Percentiles rank a stretch among this genome's conserved stretches.
Evolutionary conservation across 2,797 vertebrate species (phyloP).

Genomic region (Cacajao melanocephalus): DNA sequence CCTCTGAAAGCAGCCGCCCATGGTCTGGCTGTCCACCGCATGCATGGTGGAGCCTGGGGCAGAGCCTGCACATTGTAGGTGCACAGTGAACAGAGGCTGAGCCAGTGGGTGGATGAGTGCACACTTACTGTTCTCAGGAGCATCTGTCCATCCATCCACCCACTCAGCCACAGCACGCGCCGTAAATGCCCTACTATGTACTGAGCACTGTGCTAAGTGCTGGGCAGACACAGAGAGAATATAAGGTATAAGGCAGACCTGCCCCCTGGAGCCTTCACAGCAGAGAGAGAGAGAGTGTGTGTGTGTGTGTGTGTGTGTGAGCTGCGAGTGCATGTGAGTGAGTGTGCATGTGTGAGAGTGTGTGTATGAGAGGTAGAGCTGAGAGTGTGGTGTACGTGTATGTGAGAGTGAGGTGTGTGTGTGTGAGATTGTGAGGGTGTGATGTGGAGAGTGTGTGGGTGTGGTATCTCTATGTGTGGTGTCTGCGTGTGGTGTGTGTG

Average conservation of each 20-base stretch:
- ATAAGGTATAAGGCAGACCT: not conserved
- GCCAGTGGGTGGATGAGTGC: rapidly evolving
- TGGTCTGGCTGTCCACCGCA: not conserved
- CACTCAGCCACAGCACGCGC: not conserved
- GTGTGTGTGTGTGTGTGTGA: not conserved
- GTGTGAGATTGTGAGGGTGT: not conserved
- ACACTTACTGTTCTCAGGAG: rapidly evolving
- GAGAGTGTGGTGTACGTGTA: not conserved
- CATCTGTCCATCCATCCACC: not conserved
- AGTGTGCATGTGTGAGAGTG: not conserved
- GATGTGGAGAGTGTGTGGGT: not conserved
- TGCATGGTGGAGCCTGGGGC: not conserved
- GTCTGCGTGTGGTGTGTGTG: too few relatives aligned
- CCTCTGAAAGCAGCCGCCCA: not conserved
- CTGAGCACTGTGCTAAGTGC: not conserved
- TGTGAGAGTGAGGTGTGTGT: not conserved
- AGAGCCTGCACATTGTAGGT: not conserved
- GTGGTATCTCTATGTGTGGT: not conserved
- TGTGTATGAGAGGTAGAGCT: not conserved
- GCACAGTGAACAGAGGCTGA: not conserved
- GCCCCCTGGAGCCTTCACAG: not conserved
- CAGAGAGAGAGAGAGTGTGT: not conserved
- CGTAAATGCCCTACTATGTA: too few relatives aligned
- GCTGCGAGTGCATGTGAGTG: not conserved
- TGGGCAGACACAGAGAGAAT: not conserved